These are phyloP conservation scores for Bos javanicus DNA, from an alignment of 2,113 vertebrate species.

Conservation along the genomic window DNA sequence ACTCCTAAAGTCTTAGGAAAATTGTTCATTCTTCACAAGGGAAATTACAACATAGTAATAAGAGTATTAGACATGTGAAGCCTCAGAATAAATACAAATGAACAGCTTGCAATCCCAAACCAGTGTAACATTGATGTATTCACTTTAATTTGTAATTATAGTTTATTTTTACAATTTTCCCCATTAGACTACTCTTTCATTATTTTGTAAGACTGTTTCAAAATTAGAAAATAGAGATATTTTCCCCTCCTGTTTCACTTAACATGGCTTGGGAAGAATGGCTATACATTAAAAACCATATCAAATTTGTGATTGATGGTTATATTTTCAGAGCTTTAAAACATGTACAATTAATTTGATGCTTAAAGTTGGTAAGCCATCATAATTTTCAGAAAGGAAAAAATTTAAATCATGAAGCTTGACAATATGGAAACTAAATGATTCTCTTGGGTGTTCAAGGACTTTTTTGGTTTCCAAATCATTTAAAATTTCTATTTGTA, in stretches of 20 bases:
- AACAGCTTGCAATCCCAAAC: neutral
- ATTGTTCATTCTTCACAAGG: neutral
- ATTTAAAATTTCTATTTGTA: neutral
- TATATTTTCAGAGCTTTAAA: neutral
- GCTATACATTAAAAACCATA: neutral
- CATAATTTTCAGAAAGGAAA: neutral
- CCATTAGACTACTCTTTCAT: neutral
- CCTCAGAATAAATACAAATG: neutral
- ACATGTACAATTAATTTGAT: neutral
- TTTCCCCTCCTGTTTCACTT: neutral
- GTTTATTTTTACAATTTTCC: neutral
- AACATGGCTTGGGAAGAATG: neutral
- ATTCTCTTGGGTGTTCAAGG: neutral
- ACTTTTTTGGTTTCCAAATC: neutral
- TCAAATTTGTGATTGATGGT: neutral
- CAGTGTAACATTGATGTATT: neutral
- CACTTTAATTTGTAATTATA: conserved; percentile 28
- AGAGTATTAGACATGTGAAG: neutral
- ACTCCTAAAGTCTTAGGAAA: neutral
- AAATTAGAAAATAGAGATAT: neutral
- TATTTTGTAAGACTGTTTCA: neutral
- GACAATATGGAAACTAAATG: neutral
- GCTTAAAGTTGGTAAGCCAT: conserved; percentile 9
- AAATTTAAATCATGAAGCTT: neutral
- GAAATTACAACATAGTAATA: neutral